These are phyloP conservation scores for Willisornis vidua DNA, from an alignment of 2,113 vertebrate genomes.

Conservation along the genomic window DNA sequence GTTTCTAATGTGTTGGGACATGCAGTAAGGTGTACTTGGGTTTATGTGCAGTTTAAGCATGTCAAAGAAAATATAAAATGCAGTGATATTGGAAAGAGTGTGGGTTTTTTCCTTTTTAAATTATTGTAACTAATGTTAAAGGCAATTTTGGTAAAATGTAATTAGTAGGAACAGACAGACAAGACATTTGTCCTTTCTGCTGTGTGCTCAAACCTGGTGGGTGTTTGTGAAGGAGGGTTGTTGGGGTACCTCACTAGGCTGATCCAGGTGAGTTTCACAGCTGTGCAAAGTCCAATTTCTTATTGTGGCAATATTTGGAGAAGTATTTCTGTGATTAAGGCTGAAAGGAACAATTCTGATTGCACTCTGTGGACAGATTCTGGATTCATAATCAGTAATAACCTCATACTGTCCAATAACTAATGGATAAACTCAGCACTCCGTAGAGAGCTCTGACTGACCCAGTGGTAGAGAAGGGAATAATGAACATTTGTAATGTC, in stretches of 20 bases:
- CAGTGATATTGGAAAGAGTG: background rate
- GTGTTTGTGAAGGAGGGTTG: background rate
- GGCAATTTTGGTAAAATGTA: background rate
- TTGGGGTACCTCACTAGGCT: background rate
- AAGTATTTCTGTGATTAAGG: background rate
- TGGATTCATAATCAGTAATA: background rate
- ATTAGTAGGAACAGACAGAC: background rate
- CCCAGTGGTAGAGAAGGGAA: background rate
- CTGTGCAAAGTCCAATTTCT: background rate
- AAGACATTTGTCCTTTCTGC: background rate
- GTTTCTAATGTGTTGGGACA: background rate
- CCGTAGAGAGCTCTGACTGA: background rate
- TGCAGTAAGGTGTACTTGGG: background rate
- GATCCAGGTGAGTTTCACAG: background rate
- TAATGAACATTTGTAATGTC: background rate
- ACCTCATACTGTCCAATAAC: background rate
- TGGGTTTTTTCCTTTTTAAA: background rate
- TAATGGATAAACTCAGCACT: background rate
- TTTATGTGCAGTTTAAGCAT: background rate
- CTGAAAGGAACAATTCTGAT: background rate
- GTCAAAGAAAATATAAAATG: background rate
- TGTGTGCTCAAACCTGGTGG: background rate
- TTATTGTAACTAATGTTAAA: background rate
- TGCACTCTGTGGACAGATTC: background rate
- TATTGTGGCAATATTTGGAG: background rate